A percentile compares a stretch with the other conserved stretches of the same genome.
Conservation (phyloP, 2,888 invertebrate genomes). For the Amiota communis region DNA sequence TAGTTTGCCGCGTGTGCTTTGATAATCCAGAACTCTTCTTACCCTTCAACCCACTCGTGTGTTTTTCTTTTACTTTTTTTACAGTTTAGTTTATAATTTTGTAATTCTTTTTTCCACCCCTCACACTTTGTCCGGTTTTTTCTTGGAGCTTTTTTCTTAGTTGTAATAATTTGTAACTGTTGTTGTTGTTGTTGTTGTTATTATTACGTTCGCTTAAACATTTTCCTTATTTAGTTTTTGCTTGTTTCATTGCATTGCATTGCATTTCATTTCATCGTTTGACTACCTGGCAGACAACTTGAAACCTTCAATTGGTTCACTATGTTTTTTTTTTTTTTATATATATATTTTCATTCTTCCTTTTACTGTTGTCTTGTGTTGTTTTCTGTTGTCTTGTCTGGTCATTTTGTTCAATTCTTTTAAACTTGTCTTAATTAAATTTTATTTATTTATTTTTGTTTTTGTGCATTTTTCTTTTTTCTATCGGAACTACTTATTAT, state of each 20-base stretch:
- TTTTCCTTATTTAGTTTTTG: slow-evolving; percentile 32
- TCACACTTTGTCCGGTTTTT: not conserved
- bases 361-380: not conserved
- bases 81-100: slow-evolving; percentile 37
- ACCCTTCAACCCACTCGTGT: not conserved
- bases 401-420: slow-evolving; percentile 13
- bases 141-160: not conserved
- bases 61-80: slow-evolving; percentile 27
- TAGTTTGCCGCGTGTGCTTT: slow-evolving; percentile 41
- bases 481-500: slow-evolving; percentile 37
- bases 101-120: slow-evolving; percentile 54
- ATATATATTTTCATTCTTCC: not conserved
- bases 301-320: not conserved
- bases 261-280: not conserved
- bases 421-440: slow-evolving; percentile 64
- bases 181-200: slow-evolving; percentile 42
- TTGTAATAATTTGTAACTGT: not conserved
- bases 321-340: not conserved
- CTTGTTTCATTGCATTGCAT: not conserved
- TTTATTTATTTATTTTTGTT: slow-evolving; percentile 45
- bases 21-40: slow-evolving; percentile 38
- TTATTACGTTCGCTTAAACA: not conserved
- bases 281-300: not conserved
- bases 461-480: slow-evolving; percentile 44
- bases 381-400: not conserved